These are phyloP conservation scores for Corapipo altera DNA, from an alignment of 2,113 vertebrate species.

Conservation along the genomic window DNA sequence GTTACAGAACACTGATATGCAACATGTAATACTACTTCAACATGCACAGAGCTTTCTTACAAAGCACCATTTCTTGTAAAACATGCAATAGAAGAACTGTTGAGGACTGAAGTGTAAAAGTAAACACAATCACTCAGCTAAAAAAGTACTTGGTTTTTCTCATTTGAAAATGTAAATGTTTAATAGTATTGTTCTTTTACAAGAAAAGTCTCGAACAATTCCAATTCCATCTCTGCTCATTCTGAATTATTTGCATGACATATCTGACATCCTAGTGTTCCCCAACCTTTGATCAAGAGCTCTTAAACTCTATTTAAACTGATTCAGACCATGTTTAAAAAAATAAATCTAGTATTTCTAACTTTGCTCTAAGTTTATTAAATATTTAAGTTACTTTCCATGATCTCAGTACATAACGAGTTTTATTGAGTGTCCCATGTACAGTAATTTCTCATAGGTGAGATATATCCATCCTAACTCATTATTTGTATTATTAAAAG, in stretches of 20 bases:
- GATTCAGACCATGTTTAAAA: not conserved
- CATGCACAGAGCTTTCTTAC: not conserved
- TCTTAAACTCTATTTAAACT: not conserved
- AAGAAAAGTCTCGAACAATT: not conserved
- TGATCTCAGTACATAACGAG: not conserved
- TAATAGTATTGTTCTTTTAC: not conserved
- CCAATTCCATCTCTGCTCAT: not conserved
- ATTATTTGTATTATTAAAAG: not conserved
- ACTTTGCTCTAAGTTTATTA: not conserved
- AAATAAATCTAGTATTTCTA: not conserved
- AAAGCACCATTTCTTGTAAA: not conserved
- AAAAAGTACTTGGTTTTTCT: not conserved
- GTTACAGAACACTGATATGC: not conserved
- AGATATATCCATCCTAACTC: not conserved
- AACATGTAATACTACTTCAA: not conserved
- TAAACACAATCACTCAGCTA: not conserved
- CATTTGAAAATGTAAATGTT: not conserved
- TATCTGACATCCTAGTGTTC: not conserved
- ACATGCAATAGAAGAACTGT: not conserved
- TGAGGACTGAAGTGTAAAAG: not conserved
- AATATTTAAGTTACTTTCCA: not conserved
- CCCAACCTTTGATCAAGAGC: not conserved
- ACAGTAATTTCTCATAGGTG: not conserved
- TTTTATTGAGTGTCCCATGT: not conserved
- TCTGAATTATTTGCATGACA: not conserved